These are phyloP conservation scores for Cygnus atratus DNA, from an alignment of 2,113 vertebrate genomes.

Conservation along the genomic window DNA sequence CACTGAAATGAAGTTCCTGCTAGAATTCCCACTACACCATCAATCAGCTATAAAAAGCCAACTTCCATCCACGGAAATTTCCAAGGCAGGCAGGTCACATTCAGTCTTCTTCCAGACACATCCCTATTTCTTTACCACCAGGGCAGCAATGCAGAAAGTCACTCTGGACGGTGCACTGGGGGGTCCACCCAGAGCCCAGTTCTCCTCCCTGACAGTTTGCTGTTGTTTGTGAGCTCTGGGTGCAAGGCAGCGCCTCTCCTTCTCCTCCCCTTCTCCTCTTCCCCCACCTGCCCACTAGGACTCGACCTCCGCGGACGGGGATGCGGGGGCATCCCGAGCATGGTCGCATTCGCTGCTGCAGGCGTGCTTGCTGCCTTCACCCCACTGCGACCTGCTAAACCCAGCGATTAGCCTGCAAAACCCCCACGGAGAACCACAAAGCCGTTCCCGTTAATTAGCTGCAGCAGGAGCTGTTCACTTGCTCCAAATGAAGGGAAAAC, in stretches of 20 bases:
- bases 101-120: not conserved
- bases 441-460: conserved; percentile 14
- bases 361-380: not conserved
- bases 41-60: not conserved
- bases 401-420: not conserved
- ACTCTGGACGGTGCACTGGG: fast-evolving
- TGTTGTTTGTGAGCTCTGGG: not conserved
- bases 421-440: not conserved
- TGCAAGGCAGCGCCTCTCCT: not conserved
- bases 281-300: not conserved
- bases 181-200: not conserved
- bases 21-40: not conserved
- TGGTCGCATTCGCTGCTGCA: not conserved
- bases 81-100: not conserved
- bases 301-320: fast-evolving
- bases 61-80: not conserved
- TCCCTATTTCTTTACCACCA: fast-evolving
- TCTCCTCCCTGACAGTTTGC: too few species aligned
- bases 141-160: not conserved
- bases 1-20: not conserved
- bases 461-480: not conserved
- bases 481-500: not conserved
- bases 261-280: not conserved
- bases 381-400: not conserved
- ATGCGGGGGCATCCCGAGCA: not conserved